Conservation (phyloP, 2,888 invertebrate species). For the Phalera bucephala region DNA sequence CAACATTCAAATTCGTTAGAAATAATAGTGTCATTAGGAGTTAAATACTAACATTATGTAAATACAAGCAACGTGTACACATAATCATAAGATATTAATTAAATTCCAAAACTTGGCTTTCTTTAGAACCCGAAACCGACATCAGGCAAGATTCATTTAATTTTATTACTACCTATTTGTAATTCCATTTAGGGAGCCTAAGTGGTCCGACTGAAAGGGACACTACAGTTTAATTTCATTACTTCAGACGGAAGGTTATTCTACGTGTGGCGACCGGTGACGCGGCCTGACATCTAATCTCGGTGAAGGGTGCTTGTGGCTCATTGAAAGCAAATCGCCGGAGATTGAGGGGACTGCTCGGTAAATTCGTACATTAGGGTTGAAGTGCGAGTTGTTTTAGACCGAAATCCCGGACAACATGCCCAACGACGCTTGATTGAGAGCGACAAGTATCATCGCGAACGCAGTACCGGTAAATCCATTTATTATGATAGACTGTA, state of each 20-base stretch:
- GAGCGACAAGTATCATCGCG: neutral
- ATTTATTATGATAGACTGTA: neutral
- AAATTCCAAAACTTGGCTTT: too few relatives aligned
- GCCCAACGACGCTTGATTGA: neutral
- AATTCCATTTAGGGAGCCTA: conserved; percentile 23
- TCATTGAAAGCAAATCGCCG: conserved; percentile 68
- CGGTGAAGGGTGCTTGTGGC: conserved; percentile 60
- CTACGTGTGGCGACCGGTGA: conserved; percentile 33
- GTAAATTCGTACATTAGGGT: conserved; percentile 33
- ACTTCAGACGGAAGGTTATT: conserved; percentile 44
- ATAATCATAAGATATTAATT: too few relatives aligned
- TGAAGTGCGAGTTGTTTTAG: conserved; percentile 17
- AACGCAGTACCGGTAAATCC: neutral
- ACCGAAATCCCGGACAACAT: neutral
- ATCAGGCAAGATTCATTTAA: too few relatives aligned
- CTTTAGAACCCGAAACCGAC: too few relatives aligned
- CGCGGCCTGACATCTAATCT: conserved; percentile 68
- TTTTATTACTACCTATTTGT: conserved; percentile 20
- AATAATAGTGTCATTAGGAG: too few relatives aligned
- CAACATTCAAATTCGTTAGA: too few relatives aligned
- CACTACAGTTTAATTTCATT: conserved; percentile 61
- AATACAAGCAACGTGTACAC: too few relatives aligned
- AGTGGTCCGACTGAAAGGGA: conserved; percentile 42
- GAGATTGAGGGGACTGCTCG: conserved; percentile 31
- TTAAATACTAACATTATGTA: too few relatives aligned